These are phyloP conservation scores for Danaus chrysippus DNA, from an alignment of 2,888 invertebrate genomes.

Conservation along the genomic window DNA sequence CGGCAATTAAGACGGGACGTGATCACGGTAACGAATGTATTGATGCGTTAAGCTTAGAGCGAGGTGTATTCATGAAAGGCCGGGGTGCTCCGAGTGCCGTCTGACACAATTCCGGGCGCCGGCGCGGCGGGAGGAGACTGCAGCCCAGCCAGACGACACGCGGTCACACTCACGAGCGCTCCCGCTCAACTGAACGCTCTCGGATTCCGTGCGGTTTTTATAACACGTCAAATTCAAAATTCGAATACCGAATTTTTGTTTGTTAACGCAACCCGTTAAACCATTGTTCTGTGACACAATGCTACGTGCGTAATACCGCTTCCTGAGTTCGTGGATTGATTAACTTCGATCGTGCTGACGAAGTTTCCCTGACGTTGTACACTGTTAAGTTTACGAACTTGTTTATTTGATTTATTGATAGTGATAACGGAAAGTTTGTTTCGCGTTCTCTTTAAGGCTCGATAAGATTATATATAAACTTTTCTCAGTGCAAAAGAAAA, in stretches of 20 bases:
- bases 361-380: slow-evolving; percentile 38
- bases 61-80: slow-evolving; percentile 63
- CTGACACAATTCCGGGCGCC: slow-evolving; percentile 77
- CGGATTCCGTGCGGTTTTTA: slow-evolving; percentile 30
- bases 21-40: slow-evolving; percentile 57
- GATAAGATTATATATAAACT: slow-evolving; percentile 17
- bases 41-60: slow-evolving; percentile 59
- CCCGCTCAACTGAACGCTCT: slow-evolving; percentile 43
- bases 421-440: slow-evolving; percentile 1
- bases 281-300: slow-evolving; percentile 61
- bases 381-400: slow-evolving; percentile 33
- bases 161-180: slow-evolving; percentile 63
- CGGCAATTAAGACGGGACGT: slow-evolving; percentile 44
- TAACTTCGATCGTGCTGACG: slow-evolving; percentile 51
- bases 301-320: slow-evolving; percentile 58
- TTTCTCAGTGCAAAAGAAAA: slow-evolving; percentile 35
- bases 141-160: slow-evolving; percentile 72
- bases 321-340: slow-evolving; percentile 48
- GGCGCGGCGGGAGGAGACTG: slow-evolving; percentile 67
- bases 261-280: slow-evolving; percentile 28
- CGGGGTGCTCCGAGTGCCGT: slow-evolving; percentile 63
- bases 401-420: slow-evolving; percentile 16
- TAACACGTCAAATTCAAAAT: slow-evolving; percentile 30
- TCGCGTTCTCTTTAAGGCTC: not conserved
- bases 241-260: slow-evolving; percentile 23